Conservation (phyloP, 2,888 invertebrate species). For the Patella pellucida region DNA sequence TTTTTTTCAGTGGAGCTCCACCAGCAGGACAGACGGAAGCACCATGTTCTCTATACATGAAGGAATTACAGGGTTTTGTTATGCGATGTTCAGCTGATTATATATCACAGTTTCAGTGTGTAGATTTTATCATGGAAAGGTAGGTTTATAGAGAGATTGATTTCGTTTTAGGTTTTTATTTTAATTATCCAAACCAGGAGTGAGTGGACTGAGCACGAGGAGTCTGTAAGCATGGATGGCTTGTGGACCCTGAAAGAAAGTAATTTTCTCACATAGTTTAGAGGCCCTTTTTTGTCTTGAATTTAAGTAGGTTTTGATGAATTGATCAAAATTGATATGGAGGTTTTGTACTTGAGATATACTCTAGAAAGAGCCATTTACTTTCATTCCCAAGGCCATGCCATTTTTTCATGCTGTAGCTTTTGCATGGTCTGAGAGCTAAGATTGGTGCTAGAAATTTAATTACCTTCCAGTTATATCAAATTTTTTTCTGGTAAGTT, state of each 20-base stretch:
- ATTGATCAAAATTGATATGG: too few relatives aligned
- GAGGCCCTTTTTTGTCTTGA: too few relatives aligned
- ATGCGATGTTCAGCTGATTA: constrained; percentile 80
- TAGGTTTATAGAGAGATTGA: constrained; percentile 29
- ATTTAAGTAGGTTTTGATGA: too few relatives aligned
- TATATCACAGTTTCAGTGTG: constrained; percentile 80
- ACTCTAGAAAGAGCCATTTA: too few relatives aligned
- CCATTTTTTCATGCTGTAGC: too few relatives aligned
- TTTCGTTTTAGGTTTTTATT: neutral
- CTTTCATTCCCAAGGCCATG: too few relatives aligned
- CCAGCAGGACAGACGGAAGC: constrained; percentile 55
- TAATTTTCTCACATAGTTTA: neutral
- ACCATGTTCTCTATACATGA: constrained; percentile 87
- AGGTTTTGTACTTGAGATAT: too few relatives aligned
- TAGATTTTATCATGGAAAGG: constrained; percentile 75
- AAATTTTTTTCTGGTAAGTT: too few relatives aligned
- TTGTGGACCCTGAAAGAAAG: neutral
- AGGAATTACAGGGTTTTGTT: constrained; percentile 88
- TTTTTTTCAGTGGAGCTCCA: constrained; percentile 48
- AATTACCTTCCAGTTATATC: too few relatives aligned
- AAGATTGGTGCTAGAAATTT: too few relatives aligned
- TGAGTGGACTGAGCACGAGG: too few relatives aligned
- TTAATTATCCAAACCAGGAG: neutral
- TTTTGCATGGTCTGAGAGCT: too few relatives aligned
- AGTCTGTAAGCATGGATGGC: neutral